These are phyloP conservation scores for Ianthella basta DNA, from an alignment of 37 sponge, comb jelly and placozoan genomes.

Conservation along the genomic window DNA sequence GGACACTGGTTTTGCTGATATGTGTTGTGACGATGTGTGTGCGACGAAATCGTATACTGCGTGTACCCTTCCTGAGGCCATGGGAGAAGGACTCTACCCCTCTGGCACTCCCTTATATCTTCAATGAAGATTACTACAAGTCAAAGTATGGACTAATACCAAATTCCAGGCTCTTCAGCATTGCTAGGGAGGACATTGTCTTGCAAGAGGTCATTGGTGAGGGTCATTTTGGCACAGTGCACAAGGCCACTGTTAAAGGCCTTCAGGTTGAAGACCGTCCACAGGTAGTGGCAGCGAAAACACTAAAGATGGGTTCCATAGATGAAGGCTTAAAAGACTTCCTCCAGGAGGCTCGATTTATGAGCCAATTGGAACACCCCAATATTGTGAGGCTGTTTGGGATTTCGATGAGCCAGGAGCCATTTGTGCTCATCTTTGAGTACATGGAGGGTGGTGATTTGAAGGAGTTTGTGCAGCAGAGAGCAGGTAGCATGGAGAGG, in stretches of 20 bases:
- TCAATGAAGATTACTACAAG: conserved; percentile 30
- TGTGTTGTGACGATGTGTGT: neutral
- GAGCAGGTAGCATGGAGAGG: conserved; percentile 31
- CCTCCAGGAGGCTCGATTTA: conserved; percentile 63
- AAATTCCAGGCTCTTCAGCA: neutral
- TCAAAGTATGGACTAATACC: conserved; percentile 20
- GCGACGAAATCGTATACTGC: no score
- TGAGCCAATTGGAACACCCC: conserved; percentile 52
- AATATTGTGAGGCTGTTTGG: conserved; percentile 51
- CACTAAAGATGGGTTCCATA: conserved; percentile 24
- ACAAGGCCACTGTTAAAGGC: conserved; percentile 38
- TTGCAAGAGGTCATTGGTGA: conserved; percentile 46
- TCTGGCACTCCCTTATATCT: neutral
- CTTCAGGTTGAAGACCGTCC: neutral
- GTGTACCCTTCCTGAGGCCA: neutral
- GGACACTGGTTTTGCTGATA: neutral
- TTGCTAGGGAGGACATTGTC: neutral
- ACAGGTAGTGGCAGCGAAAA: conserved; percentile 60
- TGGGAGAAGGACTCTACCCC: neutral
- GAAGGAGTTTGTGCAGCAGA: conserved; percentile 45
- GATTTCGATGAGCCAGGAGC: conserved; percentile 55
- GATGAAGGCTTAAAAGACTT: conserved; percentile 43
- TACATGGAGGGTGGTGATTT: conserved; percentile 68
- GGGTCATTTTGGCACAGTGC: conserved; percentile 73
- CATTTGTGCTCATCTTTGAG: conserved; percentile 62